These are phyloP conservation scores for Thecophora atra DNA, from an alignment of 2,888 invertebrate species.

Conservation along the genomic window DNA sequence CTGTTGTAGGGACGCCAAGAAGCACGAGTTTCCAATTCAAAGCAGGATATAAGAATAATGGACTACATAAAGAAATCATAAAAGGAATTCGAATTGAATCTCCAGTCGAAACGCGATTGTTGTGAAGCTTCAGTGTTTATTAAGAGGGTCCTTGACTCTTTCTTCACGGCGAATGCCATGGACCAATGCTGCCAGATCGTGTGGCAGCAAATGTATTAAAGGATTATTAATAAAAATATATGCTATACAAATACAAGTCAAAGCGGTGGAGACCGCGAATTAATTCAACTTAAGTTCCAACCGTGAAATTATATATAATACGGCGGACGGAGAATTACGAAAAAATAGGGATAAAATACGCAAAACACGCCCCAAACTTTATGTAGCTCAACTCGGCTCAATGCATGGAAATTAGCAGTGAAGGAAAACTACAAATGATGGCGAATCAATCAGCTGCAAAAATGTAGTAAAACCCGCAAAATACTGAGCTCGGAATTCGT, in stretches of 20 bases:
- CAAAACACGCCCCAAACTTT: constrained; percentile 32
- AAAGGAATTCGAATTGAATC: constrained; percentile 6
- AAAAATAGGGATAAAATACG: background rate
- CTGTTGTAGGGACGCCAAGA: constrained; percentile 3
- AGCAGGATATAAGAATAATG: constrained; percentile 13
- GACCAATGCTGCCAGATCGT: constrained; percentile 24
- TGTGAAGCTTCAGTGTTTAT: constrained; percentile 45
- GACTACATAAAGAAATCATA: background rate
- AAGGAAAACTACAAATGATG: background rate
- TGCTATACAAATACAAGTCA: background rate
- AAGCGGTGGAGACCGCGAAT: background rate
- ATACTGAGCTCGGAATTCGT: background rate
- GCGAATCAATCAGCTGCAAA: constrained; percentile 15
- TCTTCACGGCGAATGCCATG: background rate
- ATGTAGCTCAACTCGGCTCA: background rate
- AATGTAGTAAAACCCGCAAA: background rate
- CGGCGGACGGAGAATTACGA: background rate
- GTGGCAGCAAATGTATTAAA: background rate
- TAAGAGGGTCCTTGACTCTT: constrained; percentile 51
- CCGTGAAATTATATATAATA: background rate
- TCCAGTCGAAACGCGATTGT: background rate
- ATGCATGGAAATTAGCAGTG: background rate
- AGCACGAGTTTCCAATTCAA: background rate
- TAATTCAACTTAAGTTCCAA: background rate
- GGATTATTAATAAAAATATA: background rate